These are phyloP conservation scores for Ceratoteleas bidentatus DNA, from an alignment of 1,140 invertebrate genomes.

Conservation along the genomic window DNA sequence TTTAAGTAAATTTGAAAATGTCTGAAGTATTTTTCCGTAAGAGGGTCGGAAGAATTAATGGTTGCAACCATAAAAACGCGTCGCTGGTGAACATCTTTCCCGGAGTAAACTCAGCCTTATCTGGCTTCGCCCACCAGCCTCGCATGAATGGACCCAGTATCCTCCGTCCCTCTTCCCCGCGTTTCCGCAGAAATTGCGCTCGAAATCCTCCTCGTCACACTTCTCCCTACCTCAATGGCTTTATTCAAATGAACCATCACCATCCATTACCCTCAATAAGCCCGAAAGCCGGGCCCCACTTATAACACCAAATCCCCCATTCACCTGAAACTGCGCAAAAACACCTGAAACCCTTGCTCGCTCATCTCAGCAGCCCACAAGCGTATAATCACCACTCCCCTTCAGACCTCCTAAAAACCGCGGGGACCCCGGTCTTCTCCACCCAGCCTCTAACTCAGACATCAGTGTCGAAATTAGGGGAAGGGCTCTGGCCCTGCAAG, in stretches of 20 bases:
- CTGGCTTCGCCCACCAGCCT: no score
- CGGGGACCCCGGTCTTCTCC: not conserved
- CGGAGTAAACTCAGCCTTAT: no score
- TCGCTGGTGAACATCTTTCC: no score
- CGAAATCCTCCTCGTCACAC: no score
- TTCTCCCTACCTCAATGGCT: not conserved
- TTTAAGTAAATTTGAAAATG: no score
- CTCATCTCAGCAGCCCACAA: not conserved
- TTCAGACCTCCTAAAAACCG: not conserved
- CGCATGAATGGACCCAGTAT: no score
- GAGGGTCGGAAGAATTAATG: no score
- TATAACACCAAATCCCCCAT: not conserved
- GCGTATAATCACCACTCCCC: conserved; percentile 7
- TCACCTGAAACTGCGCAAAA: conserved; percentile 4
- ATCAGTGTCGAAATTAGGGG: conserved; percentile 1
- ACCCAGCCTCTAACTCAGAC: conserved; percentile 2
- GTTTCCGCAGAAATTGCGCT: no score
- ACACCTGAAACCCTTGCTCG: not conserved
- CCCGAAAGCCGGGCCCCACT: not conserved
- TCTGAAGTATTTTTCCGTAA: no score
- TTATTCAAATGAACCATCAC: conserved; percentile 6
- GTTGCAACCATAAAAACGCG: no score
- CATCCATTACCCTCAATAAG: not conserved
- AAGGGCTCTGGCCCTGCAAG: not conserved
- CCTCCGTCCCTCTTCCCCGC: no score